These are phyloP conservation scores for Ctenochaetus hawaiiensis DNA, from an alignment of 2,797 vertebrate species.

Conservation along the genomic window DNA sequence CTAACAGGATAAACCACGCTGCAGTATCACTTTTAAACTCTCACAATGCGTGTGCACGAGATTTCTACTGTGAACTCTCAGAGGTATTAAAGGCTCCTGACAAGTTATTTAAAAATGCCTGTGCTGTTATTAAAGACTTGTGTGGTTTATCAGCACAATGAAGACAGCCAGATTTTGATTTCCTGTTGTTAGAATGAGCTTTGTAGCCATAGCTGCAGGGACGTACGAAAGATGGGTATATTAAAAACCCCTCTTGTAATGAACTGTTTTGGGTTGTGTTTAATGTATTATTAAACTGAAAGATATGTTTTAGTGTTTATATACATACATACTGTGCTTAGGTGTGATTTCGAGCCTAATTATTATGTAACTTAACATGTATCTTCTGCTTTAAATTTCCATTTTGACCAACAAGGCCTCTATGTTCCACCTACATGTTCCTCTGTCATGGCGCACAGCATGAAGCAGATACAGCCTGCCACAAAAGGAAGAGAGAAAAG, in stretches of 20 bases:
- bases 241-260: constrained; percentile 17
- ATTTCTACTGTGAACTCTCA: constrained; percentile 27
- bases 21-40: constrained; percentile 52
- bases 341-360: neutral
- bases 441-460: constrained; percentile 34
- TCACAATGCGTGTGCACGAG: constrained; percentile 34
- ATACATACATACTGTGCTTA: neutral
- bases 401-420: constrained; percentile 10
- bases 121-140: constrained; percentile 47
- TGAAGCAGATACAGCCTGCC: constrained; percentile 56
- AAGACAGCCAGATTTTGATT: constrained; percentile 64
- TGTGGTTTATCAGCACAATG: constrained; percentile 42
- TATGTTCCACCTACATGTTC: constrained; percentile 38
- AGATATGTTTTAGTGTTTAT: constrained; percentile 4
- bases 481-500: constrained; percentile 72
- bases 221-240: constrained; percentile 28
- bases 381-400: neutral
- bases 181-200: constrained; percentile 61
- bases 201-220: constrained; percentile 42
- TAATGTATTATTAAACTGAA: constrained; percentile 11
- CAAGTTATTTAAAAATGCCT: constrained; percentile 37
- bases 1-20: constrained; percentile 70
- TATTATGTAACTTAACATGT: constrained; percentile 12
- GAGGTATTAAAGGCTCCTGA: constrained; percentile 38
- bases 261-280: constrained; percentile 3